Conservation (phyloP, 2,797 vertebrate genomes). For the Galaxias olidus region DNA sequence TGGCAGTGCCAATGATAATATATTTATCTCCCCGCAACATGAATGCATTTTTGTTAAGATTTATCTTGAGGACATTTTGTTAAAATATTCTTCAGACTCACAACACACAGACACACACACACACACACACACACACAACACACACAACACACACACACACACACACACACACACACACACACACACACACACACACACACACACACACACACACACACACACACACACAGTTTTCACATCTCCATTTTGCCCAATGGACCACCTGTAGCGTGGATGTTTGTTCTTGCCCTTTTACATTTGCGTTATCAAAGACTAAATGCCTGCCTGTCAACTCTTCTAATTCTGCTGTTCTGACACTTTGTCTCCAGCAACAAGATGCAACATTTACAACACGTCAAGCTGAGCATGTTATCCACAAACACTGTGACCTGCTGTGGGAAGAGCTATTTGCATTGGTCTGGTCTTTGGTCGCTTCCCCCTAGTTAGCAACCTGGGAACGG, state of each 20-base stretch:
- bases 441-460: conserved; percentile 68
- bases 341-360: conserved; percentile 32
- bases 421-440: conserved; percentile 43
- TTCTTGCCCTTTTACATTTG: conserved; percentile 41
- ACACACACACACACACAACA: no score
- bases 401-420: conserved; percentile 20
- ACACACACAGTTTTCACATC: conserved; percentile 56
- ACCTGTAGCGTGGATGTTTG: conserved; percentile 60
- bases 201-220: no score
- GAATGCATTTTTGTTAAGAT: no score
- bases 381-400: conserved; percentile 27
- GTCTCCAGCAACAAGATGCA: conserved; percentile 24
- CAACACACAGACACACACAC: no score
- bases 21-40: no score
- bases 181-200: background rate
- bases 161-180: background rate
- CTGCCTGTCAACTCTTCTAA: conserved; percentile 23
- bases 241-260: conserved; percentile 47
- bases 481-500: conserved; percentile 68
- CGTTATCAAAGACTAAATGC: conserved; percentile 50
- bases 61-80: no score
- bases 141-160: no score
- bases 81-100: no score
- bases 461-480: conserved; percentile 44
- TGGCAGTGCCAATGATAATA: conserved; percentile 18